Conservation (phyloP, 2,888 invertebrate species). For the Nomada hirtipes region DNA sequence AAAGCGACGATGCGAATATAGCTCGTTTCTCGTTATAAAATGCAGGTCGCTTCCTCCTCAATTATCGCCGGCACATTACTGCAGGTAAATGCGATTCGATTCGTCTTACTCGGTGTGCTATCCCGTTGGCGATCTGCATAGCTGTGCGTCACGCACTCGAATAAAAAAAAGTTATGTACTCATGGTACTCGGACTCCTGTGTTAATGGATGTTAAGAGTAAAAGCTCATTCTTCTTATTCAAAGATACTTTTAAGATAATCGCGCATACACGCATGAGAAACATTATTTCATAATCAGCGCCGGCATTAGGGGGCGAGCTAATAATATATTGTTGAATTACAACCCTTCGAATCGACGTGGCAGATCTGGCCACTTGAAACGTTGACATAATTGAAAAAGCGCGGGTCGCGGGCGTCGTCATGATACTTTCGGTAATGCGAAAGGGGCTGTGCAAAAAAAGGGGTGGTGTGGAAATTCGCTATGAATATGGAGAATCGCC, state of each 20-base stretch:
- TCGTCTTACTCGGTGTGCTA: slow-evolving; percentile 67
- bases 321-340: slow-evolving; percentile 50
- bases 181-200: slow-evolving; percentile 48
- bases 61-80: slow-evolving; percentile 53
- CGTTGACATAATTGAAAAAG: slow-evolving; percentile 48
- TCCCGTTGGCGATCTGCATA: slow-evolving; percentile 64
- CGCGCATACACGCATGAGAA: slow-evolving; percentile 47
- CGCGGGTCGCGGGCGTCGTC: slow-evolving; percentile 4
- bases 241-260: slow-evolving; percentile 67
- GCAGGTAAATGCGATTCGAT: slow-evolving; percentile 67
- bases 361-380: not conserved
- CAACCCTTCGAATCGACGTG: slow-evolving; percentile 18
- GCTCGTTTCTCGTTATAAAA: slow-evolving; percentile 36
- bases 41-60: slow-evolving; percentile 43
- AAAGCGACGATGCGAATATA: not conserved
- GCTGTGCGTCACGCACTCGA: slow-evolving; percentile 69
- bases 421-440: slow-evolving; percentile 17
- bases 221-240: slow-evolving; percentile 73
- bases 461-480: slow-evolving; percentile 7
- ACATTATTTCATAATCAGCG: slow-evolving; percentile 57
- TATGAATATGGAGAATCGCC: slow-evolving; percentile 44
- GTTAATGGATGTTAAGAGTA: slow-evolving; percentile 70
- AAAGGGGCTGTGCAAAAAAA: not conserved
- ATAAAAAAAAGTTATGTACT: slow-evolving; percentile 56
- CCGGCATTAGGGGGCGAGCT: slow-evolving; percentile 39